Percentiles rank a stretch among this genome's conserved stretches.
Evolutionary conservation across 2,888 invertebrate genomes (phyloP).

Genomic region (Dolichopus griseipennis): DNA sequence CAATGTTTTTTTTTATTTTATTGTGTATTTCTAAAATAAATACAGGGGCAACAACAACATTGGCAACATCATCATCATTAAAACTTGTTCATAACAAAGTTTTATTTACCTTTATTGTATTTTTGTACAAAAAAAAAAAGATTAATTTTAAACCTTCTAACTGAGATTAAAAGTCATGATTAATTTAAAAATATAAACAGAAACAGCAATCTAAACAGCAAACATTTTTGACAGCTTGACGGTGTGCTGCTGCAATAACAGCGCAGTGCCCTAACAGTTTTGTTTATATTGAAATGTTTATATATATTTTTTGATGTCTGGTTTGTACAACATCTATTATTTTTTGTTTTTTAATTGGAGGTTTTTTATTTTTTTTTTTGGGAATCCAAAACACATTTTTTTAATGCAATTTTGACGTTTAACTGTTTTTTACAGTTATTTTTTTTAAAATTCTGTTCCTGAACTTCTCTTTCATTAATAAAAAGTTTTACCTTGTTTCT

Average conservation of each 20-base stretch:
- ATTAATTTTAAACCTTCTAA: conserved; percentile 1
- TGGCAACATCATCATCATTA: not conserved
- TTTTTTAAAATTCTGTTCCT: no score
- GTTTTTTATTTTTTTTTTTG: not conserved
- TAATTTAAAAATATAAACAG: not conserved
- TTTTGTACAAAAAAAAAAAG: not conserved
- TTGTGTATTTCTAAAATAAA: not conserved
- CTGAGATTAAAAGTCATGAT: conserved; percentile 2
- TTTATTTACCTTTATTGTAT: no score
- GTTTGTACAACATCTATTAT: not conserved
- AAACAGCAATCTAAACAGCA: not conserved
- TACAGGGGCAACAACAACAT: not conserved
- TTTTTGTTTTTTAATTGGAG: no score
- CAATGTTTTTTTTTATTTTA: not conserved
- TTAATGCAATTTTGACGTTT: not conserved
- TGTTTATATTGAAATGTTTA: conserved; percentile 1
- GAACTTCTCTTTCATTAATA: no score
- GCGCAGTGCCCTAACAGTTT: not conserved
- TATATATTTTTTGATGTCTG: not conserved
- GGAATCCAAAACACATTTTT: not conserved
- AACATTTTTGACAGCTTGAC: not conserved
- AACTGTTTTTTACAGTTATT: no score
- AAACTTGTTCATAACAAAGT: not conserved
- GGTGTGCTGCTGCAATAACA: not conserved
- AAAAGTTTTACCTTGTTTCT: no score